phyloP scores from a whole-genome alignment of 2,888 invertebrate genomes.

The Scrobipalpa costella region DNA sequence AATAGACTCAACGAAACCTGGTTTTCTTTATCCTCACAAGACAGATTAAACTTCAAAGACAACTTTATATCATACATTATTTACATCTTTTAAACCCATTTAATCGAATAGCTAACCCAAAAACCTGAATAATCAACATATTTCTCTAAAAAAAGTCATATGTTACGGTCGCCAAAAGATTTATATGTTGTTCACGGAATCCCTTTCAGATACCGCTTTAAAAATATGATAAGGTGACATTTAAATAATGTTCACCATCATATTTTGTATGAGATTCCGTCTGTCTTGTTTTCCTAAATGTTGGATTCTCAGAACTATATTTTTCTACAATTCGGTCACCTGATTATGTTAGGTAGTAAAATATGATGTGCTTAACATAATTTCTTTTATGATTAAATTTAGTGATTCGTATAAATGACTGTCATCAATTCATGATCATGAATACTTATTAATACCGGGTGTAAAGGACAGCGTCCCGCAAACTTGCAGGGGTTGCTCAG shows the following conservation, averaged over 20 bases:
- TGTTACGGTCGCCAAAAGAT: neutral
- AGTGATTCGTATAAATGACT: neutral
- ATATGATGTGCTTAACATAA: slow-evolving; percentile 21
- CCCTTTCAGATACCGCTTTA: neutral
- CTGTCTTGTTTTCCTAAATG: slow-evolving; percentile 11
- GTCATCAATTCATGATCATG: too few species aligned
- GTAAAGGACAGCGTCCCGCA: too few species aligned
- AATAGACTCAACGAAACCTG: slow-evolving; percentile 1
- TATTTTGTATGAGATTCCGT: slow-evolving; percentile 17
- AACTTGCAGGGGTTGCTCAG: too few species aligned
- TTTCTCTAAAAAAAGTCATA: slow-evolving; percentile 13
- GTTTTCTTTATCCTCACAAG: neutral
- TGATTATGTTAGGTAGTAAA: slow-evolving; percentile 12
- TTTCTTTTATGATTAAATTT: slow-evolving; percentile 9
- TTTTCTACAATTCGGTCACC: slow-evolving; percentile 26
- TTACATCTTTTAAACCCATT: neutral
- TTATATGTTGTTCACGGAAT: slow-evolving; percentile 12
- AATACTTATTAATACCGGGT: too few species aligned
- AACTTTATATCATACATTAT: neutral
- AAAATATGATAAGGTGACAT: slow-evolving; percentile 20
- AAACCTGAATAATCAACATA: slow-evolving; percentile 20
- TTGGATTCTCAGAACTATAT: slow-evolving; percentile 10
- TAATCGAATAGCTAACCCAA: neutral
- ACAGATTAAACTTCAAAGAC: slow-evolving; percentile 12
- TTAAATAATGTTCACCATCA: slow-evolving; percentile 25